Conservation (phyloP, 1,140 invertebrate species). For the Sinonovacula constricta region DNA sequence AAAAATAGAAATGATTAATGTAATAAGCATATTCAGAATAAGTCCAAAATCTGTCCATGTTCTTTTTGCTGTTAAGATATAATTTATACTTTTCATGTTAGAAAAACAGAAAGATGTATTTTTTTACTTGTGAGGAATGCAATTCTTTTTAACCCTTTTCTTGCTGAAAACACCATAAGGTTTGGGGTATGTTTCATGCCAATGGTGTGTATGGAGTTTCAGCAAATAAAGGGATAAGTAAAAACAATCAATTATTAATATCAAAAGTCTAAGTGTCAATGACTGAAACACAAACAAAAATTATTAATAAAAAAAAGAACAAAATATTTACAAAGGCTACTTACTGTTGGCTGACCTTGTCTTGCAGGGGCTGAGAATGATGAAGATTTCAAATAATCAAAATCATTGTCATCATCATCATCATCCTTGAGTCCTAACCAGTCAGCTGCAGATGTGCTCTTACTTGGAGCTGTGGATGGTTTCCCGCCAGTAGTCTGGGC, state of each 20-base stretch:
- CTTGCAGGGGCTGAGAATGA: slow-evolving; percentile 40
- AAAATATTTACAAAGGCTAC: no score
- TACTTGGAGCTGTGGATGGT: slow-evolving; percentile 13
- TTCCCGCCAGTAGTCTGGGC: not conserved
- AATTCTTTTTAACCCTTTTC: no score
- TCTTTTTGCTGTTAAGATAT: no score
- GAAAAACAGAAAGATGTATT: no score
- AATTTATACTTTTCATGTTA: no score
- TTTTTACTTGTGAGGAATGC: no score
- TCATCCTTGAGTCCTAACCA: slow-evolving; percentile 64
- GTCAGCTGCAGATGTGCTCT: slow-evolving; percentile 36
- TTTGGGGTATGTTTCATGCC: not conserved
- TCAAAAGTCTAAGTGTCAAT: not conserved
- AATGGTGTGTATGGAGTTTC: not conserved
- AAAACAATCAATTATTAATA: not conserved
- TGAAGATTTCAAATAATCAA: slow-evolving; percentile 34
- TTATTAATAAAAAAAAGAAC: not conserved
- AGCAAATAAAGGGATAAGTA: not conserved
- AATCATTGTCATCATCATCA: slow-evolving; percentile 55
- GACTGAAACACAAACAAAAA: not conserved
- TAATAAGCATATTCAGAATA: no score
- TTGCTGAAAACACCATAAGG: no score
- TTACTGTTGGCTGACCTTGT: slow-evolving; percentile 15
- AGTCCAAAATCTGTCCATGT: no score
- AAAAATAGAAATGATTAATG: no score